Percentiles rank a stretch among this genome's conserved stretches.
Evolutionary conservation across 92 coral and sea anemone genomes (phyloP).

Genomic region (Desmophyllum pertusum): DNA sequence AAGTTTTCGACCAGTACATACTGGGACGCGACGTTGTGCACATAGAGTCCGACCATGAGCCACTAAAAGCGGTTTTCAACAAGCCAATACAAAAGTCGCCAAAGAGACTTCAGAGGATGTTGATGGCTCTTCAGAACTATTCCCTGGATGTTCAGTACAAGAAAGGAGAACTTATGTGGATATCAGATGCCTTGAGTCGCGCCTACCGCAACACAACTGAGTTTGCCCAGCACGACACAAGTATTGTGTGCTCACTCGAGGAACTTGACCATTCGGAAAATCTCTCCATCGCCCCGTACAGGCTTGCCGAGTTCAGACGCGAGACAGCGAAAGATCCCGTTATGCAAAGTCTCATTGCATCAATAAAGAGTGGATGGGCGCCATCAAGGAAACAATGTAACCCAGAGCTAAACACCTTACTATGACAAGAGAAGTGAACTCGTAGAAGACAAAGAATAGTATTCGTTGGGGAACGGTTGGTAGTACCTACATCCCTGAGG

Average conservation of each 20-base stretch:
- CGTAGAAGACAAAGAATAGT: slow-evolving; percentile 39
- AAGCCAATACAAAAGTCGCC: slow-evolving; percentile 50
- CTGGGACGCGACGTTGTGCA: slow-evolving; percentile 41
- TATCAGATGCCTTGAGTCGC: slow-evolving; percentile 42
- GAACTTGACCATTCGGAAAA: too few relatives aligned
- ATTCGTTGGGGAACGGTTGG: slow-evolving; percentile 31
- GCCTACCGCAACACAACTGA: slow-evolving; percentile 53
- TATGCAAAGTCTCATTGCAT: slow-evolving; percentile 40
- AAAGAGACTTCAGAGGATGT: slow-evolving; percentile 50
- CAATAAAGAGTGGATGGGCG: slow-evolving; percentile 43
- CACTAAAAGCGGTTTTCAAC: slow-evolving; percentile 53
- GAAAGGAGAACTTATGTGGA: slow-evolving; percentile 54
- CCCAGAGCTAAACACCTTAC: slow-evolving; percentile 20
- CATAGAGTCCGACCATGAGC: slow-evolving; percentile 49
- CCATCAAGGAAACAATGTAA: slow-evolving; percentile 14
- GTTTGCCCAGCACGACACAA: slow-evolving; percentile 29
- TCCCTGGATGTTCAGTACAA: slow-evolving; percentile 46
- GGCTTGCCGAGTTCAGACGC: too few relatives aligned
- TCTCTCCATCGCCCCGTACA: too few relatives aligned
- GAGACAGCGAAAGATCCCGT: slow-evolving; percentile 32
- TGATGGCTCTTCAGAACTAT: slow-evolving; percentile 44
- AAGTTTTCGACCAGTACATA: slow-evolving; percentile 63
- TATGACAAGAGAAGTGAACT: slow-evolving; percentile 49
- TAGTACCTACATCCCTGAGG: slow-evolving; percentile 25
- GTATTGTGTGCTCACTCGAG: too few relatives aligned